Conservation (phyloP, 2,113 vertebrate species). For the Malurus melanocephalus region DNA sequence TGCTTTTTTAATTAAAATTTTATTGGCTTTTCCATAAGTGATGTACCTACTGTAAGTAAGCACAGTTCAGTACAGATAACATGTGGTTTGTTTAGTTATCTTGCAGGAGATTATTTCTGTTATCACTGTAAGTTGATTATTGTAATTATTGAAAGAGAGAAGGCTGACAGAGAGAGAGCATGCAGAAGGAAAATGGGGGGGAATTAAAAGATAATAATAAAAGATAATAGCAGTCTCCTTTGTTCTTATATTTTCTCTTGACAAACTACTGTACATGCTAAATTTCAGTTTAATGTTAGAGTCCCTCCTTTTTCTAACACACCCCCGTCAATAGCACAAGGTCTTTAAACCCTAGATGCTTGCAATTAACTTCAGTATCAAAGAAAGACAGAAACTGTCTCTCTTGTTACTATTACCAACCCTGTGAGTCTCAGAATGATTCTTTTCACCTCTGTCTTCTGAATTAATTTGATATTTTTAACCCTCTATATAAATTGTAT, state of each 20-base stretch:
- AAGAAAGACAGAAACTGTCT: slow-evolving; percentile 2
- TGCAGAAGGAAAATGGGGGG: slow-evolving; percentile 23
- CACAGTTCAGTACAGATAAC: slow-evolving; percentile 49
- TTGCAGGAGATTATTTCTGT: slow-evolving; percentile 68
- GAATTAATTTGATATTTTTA: slow-evolving; percentile 1
- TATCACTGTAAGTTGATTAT: slow-evolving; percentile 69
- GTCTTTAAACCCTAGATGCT: slow-evolving; percentile 32
- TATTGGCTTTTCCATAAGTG: slow-evolving; percentile 65
- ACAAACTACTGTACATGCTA: slow-evolving; percentile 45
- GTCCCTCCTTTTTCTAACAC: slow-evolving; percentile 36
- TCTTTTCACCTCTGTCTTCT: slow-evolving; percentile 8
- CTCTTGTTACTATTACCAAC: background rate
- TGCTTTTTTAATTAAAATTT: slow-evolving; percentile 64
- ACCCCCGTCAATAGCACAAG: slow-evolving; percentile 1
- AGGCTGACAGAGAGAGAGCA: slow-evolving; percentile 27
- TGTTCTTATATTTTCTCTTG: slow-evolving; percentile 60
- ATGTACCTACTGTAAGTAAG: slow-evolving; percentile 53
- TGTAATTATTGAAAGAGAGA: slow-evolving; percentile 70
- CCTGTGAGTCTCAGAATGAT: background rate
- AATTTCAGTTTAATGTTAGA: slow-evolving; percentile 48
- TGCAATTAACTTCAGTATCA: slow-evolving; percentile 45
- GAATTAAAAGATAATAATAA: slow-evolving; percentile 66
- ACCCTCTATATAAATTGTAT: background rate
- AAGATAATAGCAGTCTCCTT: slow-evolving; percentile 62
- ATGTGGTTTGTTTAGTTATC: slow-evolving; percentile 65